These are phyloP conservation scores for Volucella inflata DNA, from an alignment of 2,888 invertebrate species.

Conservation along the genomic window DNA sequence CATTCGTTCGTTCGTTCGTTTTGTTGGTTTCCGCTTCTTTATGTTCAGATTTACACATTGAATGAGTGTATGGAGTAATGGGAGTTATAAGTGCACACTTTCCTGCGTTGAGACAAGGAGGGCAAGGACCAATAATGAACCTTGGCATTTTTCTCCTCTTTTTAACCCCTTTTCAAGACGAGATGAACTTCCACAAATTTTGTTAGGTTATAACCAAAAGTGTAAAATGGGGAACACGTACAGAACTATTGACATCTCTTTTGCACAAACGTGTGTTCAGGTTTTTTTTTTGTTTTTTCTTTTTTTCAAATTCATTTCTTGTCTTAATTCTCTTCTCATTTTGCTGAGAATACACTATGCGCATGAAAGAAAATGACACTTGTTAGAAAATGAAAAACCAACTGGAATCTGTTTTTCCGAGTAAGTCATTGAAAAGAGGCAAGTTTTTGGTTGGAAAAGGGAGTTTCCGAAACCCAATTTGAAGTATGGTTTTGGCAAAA, in stretches of 20 bases:
- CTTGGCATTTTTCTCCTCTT: conserved; percentile 49
- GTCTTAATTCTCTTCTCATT: conserved; percentile 4
- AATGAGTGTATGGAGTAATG: neutral
- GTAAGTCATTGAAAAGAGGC: no score
- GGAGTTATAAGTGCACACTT: neutral
- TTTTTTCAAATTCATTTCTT: no score
- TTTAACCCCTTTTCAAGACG: conserved; percentile 15
- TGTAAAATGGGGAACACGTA: neutral
- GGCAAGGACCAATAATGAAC: conserved; percentile 20
- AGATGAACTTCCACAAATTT: conserved; percentile 34
- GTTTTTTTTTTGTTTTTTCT: neutral
- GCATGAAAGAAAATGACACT: neutral
- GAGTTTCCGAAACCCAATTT: no score
- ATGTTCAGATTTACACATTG: no score
- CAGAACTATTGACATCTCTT: neutral
- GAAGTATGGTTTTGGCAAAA: no score
- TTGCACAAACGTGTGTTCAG: neutral
- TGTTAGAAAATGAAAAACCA: no score
- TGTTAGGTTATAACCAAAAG: neutral
- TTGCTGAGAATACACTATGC: neutral
- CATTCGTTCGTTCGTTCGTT: conserved; percentile 1
- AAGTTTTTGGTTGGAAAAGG: no score
- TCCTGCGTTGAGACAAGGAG: neutral
- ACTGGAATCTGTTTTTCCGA: no score
- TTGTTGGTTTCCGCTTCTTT: neutral